Percentiles rank a stretch among this genome's conserved stretches.
phyloP scores from a whole-genome alignment of 2,113 vertebrate genomes.

The Lagenorhynchus albirostris region DNA sequence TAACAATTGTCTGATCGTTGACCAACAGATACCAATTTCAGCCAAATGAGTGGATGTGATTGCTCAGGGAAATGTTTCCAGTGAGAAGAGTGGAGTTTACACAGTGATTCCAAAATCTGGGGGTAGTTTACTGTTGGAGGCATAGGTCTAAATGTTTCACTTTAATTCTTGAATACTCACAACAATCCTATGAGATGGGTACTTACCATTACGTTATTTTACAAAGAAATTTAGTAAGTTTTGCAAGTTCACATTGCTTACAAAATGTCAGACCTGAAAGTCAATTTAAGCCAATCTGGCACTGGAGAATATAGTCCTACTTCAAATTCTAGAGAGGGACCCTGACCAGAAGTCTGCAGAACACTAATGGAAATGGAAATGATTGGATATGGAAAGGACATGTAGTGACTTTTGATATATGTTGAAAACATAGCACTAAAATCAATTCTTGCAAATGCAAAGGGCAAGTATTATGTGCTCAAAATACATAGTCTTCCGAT shows the following conservation, averaged over 20 bases:
- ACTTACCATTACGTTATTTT: background rate
- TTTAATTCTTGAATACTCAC: background rate
- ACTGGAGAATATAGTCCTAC: background rate
- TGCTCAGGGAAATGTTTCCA: background rate
- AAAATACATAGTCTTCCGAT: background rate
- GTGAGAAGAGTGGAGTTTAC: background rate
- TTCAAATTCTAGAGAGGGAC: background rate
- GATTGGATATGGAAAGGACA: background rate
- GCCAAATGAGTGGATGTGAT: background rate
- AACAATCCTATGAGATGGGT: background rate
- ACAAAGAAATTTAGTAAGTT: background rate
- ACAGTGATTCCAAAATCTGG: background rate
- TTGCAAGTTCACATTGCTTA: background rate
- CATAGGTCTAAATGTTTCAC: background rate
- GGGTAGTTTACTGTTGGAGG: background rate
- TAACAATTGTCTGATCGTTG: background rate
- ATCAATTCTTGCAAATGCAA: background rate
- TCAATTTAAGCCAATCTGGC: background rate
- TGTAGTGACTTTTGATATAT: background rate
- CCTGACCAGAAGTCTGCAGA: background rate
- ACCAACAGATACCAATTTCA: background rate
- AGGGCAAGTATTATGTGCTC: background rate
- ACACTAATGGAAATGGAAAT: background rate
- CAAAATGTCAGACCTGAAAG: background rate
- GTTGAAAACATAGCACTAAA: background rate